phyloP scores from a whole-genome alignment of 2,113 vertebrate genomes.

The Scalopus aquaticus region DNA sequence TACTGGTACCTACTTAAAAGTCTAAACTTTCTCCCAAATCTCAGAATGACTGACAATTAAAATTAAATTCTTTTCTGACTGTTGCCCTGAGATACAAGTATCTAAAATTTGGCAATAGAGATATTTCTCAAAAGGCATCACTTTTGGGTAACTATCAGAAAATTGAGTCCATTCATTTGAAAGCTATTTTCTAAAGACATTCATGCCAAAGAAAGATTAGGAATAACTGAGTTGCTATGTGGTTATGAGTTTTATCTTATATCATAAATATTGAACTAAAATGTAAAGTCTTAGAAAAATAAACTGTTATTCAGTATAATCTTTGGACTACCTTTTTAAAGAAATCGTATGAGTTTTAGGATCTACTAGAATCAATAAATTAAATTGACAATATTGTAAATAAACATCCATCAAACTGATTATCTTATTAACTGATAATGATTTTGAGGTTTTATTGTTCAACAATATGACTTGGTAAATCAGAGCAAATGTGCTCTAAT shows the following conservation, averaged over 20 bases:
- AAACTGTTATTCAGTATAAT: background rate
- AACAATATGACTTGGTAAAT: background rate
- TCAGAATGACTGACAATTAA: slow-evolving; percentile 32
- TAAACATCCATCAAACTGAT: background rate
- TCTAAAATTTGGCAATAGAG: slow-evolving; percentile 23
- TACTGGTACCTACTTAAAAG: background rate
- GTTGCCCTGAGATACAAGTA: background rate
- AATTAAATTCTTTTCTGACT: slow-evolving; percentile 33
- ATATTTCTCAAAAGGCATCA: slow-evolving; percentile 48
- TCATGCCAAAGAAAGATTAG: background rate
- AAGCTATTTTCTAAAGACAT: slow-evolving; percentile 27
- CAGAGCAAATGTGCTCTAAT: background rate
- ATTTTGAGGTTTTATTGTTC: background rate
- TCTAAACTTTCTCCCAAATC: slow-evolving; percentile 24
- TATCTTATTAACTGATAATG: background rate
- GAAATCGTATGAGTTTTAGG: background rate
- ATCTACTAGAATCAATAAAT: slow-evolving; percentile 22
- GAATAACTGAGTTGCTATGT: slow-evolving; percentile 16
- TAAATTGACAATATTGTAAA: background rate
- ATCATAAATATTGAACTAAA: slow-evolving; percentile 20
- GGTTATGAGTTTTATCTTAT: slow-evolving; percentile 8
- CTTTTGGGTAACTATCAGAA: slow-evolving; percentile 27
- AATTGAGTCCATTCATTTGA: slow-evolving; percentile 42
- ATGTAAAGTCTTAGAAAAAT: slow-evolving; percentile 17
- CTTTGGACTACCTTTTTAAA: slow-evolving; percentile 7